Evolutionary conservation across 1,140 invertebrate genomes (phyloP).

Genomic region (Drosophila prosaltans): DNA sequence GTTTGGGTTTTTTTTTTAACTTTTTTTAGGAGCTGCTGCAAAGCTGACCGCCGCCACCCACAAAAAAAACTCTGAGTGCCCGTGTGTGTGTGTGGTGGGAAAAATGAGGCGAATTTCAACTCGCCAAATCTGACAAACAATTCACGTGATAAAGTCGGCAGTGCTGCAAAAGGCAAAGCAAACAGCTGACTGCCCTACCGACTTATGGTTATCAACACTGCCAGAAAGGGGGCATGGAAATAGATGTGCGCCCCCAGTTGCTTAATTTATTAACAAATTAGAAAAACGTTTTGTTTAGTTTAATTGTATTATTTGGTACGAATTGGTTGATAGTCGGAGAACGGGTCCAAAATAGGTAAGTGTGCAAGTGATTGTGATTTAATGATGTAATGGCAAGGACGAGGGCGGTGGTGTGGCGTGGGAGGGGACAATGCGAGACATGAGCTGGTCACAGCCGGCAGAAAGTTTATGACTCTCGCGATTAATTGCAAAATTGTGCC

Average conservation of each 20-base stretch:
- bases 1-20: slow-evolving; percentile 45
- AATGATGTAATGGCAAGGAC: neutral
- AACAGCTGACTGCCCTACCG: slow-evolving; percentile 31
- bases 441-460: neutral
- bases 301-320: slow-evolving; percentile 15
- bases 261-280: slow-evolving; percentile 13
- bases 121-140: slow-evolving; percentile 60
- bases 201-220: slow-evolving; percentile 35
- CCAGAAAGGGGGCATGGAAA: slow-evolving; percentile 32
- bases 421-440: neutral
- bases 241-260: neutral
- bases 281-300: slow-evolving; percentile 15
- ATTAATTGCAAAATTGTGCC: neutral
- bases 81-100: slow-evolving; percentile 56
- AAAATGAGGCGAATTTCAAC: slow-evolving; percentile 37
- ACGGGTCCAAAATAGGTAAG: neutral
- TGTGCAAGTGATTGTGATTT: neutral
- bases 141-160: slow-evolving; percentile 64
- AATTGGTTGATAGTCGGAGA: neutral
- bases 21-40: slow-evolving; percentile 42
- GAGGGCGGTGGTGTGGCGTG: neutral
- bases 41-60: slow-evolving; percentile 76
- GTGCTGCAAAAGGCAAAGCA: slow-evolving; percentile 21
- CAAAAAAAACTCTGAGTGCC: slow-evolving; percentile 52
- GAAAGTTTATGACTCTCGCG: neutral